Evolutionary conservation across 2,888 invertebrate genomes (phyloP).

Genomic region (Alloscopus bannaensis): DNA sequence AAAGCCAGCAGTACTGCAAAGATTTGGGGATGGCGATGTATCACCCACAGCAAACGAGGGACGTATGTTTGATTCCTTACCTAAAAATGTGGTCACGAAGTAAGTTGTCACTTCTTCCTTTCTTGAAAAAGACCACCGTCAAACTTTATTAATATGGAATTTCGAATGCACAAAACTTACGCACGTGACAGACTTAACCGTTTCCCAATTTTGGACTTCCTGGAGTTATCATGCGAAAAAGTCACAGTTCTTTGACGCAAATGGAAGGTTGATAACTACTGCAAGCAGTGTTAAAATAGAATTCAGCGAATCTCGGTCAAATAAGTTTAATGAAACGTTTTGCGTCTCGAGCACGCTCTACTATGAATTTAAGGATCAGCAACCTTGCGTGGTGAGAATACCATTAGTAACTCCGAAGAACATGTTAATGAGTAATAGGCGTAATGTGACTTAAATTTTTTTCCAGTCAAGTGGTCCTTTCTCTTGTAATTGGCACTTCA

Average conservation of each 20-base stretch:
- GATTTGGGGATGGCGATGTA: neutral
- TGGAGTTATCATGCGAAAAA: neutral
- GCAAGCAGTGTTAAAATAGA: neutral
- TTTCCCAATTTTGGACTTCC: slow-evolving; percentile 1
- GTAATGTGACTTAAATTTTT: too few species aligned
- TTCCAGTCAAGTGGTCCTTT: too few species aligned
- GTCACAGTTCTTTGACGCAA: neutral
- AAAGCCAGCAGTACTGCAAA: slow-evolving; percentile 6
- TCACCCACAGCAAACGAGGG: neutral
- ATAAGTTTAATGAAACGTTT: neutral
- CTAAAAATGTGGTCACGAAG: slow-evolving; percentile 24
- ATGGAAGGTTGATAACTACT: neutral
- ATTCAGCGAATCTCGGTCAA: neutral
- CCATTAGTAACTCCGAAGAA: too few species aligned
- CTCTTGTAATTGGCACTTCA: slow-evolving; percentile 2
- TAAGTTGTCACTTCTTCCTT: neutral
- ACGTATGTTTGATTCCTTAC: slow-evolving; percentile 11
- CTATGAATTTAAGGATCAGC: neutral
- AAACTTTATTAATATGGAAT: neutral
- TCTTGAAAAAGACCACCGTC: neutral
- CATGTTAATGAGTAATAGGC: too few species aligned
- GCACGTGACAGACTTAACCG: neutral
- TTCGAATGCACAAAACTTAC: neutral
- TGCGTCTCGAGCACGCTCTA: neutral
- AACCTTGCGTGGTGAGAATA: neutral